Evolutionary conservation across 2,888 invertebrate species (phyloP).

Genomic region (Drosophila robusta): DNA sequence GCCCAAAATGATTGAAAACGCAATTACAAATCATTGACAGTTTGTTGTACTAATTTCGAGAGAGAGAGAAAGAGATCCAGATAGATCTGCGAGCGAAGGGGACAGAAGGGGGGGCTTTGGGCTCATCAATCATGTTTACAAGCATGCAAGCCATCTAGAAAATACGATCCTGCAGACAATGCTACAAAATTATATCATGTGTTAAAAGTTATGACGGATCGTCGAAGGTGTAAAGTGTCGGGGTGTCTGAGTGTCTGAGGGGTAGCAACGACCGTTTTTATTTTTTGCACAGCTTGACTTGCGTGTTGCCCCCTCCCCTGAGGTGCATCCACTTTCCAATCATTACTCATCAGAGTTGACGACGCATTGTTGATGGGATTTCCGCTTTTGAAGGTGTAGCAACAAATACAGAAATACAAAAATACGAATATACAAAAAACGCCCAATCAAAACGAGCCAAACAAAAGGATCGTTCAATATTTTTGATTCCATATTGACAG

Average conservation of each 20-base stretch:
- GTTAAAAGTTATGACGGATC: slow-evolving; percentile 82
- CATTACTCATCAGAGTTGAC: slow-evolving; percentile 76
- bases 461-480: slow-evolving; percentile 77
- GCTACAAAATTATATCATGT: slow-evolving; percentile 79
- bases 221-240: slow-evolving; percentile 80
- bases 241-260: slow-evolving; percentile 70
- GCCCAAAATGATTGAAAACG: slow-evolving; percentile 66
- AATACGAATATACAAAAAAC: slow-evolving; percentile 49
- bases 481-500: slow-evolving; percentile 81
- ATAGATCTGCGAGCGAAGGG: not conserved
- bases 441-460: slow-evolving; percentile 75
- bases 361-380: slow-evolving; percentile 73
- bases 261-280: slow-evolving; percentile 42
- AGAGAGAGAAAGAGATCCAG: slow-evolving; percentile 10
- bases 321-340: slow-evolving; percentile 64
- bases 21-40: slow-evolving; percentile 77
- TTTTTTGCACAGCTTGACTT: slow-evolving; percentile 76
- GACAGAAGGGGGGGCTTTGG: not conserved
- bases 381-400: slow-evolving; percentile 66
- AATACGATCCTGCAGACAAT: slow-evolving; percentile 66
- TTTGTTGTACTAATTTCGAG: slow-evolving; percentile 74
- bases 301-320: slow-evolving; percentile 12
- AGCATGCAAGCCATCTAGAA: slow-evolving; percentile 39
- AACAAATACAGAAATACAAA: slow-evolving; percentile 34
- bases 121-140: slow-evolving; percentile 63